Evolutionary conservation across 1,140 invertebrate species (phyloP), one percentile per base, ranked within the genome.

Genomic region (Caerostris darwini): DNA sequence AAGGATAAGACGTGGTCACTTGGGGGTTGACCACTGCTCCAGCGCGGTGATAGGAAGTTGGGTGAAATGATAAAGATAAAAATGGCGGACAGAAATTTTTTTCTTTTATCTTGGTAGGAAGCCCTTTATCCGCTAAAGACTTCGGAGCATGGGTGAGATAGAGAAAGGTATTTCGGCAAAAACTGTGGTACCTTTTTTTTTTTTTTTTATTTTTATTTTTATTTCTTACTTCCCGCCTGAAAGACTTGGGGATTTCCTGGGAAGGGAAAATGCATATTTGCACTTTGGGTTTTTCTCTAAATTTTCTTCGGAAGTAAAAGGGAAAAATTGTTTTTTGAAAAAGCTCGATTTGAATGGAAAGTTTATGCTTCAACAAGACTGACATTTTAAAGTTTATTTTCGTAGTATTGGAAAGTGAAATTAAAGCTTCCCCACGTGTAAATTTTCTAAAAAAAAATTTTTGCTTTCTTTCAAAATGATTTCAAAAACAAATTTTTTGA

Each of bases 1-100:
- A 85, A 85, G 82, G 56, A 54, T 85, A 85, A 85, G 82, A 54
- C 50, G 82, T 19, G 82, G 82, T 85, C 82, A 56, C 82, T 85
- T 19, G 82, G 82, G 82, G 82, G 82, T 57, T 85, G 53, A 85
- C 82, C 82, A 56, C 54, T 34, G 77, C 82, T 14, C 6, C 56
- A 85, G 50, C 50, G 10, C 56, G 12, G 3, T 85, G 82, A 57
- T 57, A 54, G 82, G 56, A 64, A 64, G 61, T 64, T 64, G 17
- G 61, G 61, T 17, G 61, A 64, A 64, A 64, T 2, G 61, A 64
- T 17, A 3, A 64, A 64, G 17, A 64, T 64, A 64, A 17, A 64
- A 54, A 85, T 54, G 7, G 7, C 6, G 12, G 50, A 85, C 3
- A 19, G 56, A 57, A 85, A 85, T 85, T 85, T 19, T 53, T 14